Conservation (phyloP, 1,140 invertebrate species). For the Cotesia glomerata region DNA sequence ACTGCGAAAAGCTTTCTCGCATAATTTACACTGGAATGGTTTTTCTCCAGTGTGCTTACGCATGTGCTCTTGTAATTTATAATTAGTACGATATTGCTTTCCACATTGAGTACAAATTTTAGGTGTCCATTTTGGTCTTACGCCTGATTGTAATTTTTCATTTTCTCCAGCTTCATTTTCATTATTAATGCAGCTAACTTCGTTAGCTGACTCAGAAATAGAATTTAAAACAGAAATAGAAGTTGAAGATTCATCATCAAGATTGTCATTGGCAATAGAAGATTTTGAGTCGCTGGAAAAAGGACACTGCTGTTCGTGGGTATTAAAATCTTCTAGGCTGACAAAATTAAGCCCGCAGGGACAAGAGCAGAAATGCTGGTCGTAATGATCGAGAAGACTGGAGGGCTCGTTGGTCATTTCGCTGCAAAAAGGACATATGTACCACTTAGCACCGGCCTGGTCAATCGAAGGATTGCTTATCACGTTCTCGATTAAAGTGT, state of each 20-base stretch:
- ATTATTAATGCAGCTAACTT: neutral
- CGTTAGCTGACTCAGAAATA: conserved; percentile 22
- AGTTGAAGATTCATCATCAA: conserved; percentile 29
- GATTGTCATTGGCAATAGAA: conserved; percentile 33
- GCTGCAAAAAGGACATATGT: conserved; percentile 65
- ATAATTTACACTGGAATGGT: conserved; percentile 78
- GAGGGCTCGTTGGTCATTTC: conserved; percentile 60
- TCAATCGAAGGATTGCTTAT: conserved; percentile 55
- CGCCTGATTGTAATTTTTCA: conserved; percentile 39
- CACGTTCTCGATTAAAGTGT: conserved; percentile 48
- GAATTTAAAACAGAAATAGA: conserved; percentile 6
- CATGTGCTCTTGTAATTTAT: conserved; percentile 78
- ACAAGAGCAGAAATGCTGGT: conserved; percentile 63
- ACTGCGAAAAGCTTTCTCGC: conserved; percentile 75
- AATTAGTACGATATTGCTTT: conserved; percentile 68
- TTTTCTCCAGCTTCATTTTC: conserved; percentile 36
- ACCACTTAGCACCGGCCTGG: conserved; percentile 56
- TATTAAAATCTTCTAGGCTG: conserved; percentile 56
- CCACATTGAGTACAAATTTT: conserved; percentile 67
- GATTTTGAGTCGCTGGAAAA: conserved; percentile 37
- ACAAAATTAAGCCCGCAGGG: conserved; percentile 60
- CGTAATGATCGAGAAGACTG: conserved; percentile 60
- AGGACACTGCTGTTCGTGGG: conserved; percentile 58
- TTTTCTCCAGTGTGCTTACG: conserved; percentile 84
- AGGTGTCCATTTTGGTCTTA: conserved; percentile 58